These are phyloP conservation scores for Menidia menidia DNA, from an alignment of 2,797 vertebrate genomes.

Conservation along the genomic window DNA sequence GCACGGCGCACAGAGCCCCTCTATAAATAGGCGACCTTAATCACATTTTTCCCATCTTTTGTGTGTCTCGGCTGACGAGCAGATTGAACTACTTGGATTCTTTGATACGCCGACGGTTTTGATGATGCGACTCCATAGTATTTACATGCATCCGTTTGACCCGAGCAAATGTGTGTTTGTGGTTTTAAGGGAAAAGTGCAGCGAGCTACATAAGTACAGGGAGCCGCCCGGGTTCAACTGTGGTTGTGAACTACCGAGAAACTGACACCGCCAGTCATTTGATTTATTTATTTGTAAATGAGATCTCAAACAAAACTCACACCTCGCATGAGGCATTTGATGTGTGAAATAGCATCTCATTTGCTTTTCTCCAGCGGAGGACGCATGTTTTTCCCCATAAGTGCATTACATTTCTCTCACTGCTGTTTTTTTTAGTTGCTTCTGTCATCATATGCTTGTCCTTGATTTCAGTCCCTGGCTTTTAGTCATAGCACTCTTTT, in stretches of 20 bases:
- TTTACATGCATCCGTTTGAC: not conserved
- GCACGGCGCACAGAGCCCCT: conserved; percentile 1
- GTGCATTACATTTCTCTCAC: not conserved
- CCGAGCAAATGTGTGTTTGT: conserved; percentile 3
- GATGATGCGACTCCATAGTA: conserved; percentile 5
- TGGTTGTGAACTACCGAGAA: conserved; percentile 18
- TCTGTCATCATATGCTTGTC: not conserved
- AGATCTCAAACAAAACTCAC: not conserved
- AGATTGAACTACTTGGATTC: conserved; percentile 7
- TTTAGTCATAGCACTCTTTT: conserved; percentile 12
- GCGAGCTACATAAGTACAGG: not conserved
- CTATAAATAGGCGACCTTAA: not conserved
- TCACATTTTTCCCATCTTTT: not conserved
- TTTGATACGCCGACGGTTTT: conserved; percentile 5
- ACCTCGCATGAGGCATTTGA: conserved; percentile 8
- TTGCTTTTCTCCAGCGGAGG: conserved; percentile 8
- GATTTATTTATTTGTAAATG: not conserved
- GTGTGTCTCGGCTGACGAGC: conserved; percentile 5
- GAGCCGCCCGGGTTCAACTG: conserved; percentile 3
- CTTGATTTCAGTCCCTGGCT: not conserved
- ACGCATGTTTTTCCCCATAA: conserved; percentile 1
- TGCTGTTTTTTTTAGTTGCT: not conserved
- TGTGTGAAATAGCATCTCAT: conserved; percentile 11
- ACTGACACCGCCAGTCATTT: conserved; percentile 2
- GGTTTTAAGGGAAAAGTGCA: conserved; percentile 10